These are phyloP conservation scores for Apeltes quadracus DNA, from an alignment of 2,113 vertebrate species.

Conservation along the genomic window DNA sequence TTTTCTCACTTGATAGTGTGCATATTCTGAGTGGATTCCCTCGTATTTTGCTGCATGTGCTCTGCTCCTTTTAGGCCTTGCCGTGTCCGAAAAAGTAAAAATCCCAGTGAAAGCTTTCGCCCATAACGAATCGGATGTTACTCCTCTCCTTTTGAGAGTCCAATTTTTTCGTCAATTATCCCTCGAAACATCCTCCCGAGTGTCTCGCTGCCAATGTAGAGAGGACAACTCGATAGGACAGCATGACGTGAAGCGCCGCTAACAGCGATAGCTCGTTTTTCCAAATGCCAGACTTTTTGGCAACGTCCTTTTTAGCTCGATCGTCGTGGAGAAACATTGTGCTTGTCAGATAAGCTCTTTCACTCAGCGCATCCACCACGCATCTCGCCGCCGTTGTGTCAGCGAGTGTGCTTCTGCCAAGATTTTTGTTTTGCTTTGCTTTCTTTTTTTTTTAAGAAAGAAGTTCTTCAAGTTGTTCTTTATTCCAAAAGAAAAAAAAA, in stretches of 20 bases:
- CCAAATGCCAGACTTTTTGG: slow-evolving; percentile 20
- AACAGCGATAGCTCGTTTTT: slow-evolving; percentile 15
- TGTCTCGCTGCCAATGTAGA: slow-evolving; percentile 35
- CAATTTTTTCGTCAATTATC: slow-evolving; percentile 46
- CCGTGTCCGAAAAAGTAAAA: neutral
- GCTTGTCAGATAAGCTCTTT: slow-evolving; percentile 12
- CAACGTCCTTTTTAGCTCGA: slow-evolving; percentile 36
- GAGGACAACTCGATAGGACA: slow-evolving; percentile 44
- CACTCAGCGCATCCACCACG: slow-evolving; percentile 13
- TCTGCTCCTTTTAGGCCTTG: neutral
- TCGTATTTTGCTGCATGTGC: neutral
- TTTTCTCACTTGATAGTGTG: neutral
- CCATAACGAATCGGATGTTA: slow-evolving; percentile 39
- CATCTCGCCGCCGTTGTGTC: slow-evolving; percentile 22
- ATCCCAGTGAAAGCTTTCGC: slow-evolving; percentile 36
- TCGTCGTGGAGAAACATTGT: slow-evolving; percentile 25
- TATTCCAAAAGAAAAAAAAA: neutral
- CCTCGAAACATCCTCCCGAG: slow-evolving; percentile 34
- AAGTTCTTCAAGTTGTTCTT: neutral
- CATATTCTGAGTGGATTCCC: neutral
- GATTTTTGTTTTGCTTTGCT: neutral
- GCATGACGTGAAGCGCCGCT: slow-evolving; percentile 16
- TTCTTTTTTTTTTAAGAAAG: slow-evolving; percentile 4
- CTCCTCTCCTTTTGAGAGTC: slow-evolving; percentile 28
- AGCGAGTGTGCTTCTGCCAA: neutral